A percentile compares a stretch with the other conserved stretches of the same genome.
These are phyloP conservation scores for Pollenia angustigena DNA, from an alignment of 2,888 invertebrate species.

Conservation along the genomic window DNA sequence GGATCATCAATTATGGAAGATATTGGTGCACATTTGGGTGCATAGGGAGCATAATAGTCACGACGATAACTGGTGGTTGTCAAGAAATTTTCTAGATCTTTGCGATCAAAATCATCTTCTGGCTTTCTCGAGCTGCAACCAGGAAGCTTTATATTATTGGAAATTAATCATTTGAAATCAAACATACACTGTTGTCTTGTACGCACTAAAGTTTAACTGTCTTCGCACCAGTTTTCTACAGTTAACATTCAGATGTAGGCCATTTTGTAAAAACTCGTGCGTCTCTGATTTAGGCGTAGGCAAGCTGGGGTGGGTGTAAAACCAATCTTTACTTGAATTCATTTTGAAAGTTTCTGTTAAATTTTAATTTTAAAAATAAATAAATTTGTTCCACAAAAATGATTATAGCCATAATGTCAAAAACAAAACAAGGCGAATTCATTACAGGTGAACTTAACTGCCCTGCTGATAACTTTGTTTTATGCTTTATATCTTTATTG, in stretches of 20 bases:
- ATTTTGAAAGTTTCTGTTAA: constrained; percentile 8
- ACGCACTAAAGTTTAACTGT: neutral
- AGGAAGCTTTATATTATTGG: neutral
- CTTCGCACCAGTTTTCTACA: neutral
- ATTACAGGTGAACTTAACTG: too few relatives aligned
- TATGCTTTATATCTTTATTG: too few relatives aligned
- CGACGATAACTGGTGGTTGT: constrained; percentile 4
- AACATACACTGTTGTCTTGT: neutral
- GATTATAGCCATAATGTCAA: too few relatives aligned
- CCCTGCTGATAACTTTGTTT: too few relatives aligned
- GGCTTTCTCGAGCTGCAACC: neutral
- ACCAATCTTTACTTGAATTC: constrained; percentile 31
- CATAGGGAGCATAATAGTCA: constrained; percentile 16
- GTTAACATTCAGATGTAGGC: neutral
- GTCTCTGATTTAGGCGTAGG: constrained; percentile 39
- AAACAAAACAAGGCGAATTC: too few relatives aligned
- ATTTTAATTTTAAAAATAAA: constrained; percentile 44
- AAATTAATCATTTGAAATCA: neutral
- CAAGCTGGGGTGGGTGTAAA: constrained; percentile 19
- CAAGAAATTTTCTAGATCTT: neutral
- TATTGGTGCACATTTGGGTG: neutral
- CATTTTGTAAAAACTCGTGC: constrained; percentile 1
- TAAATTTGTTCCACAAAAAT: too few relatives aligned
- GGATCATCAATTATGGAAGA: neutral
- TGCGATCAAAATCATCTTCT: neutral